These are phyloP conservation scores for Platysteira castanea DNA, from an alignment of 2,113 vertebrate species.

Conservation along the genomic window DNA sequence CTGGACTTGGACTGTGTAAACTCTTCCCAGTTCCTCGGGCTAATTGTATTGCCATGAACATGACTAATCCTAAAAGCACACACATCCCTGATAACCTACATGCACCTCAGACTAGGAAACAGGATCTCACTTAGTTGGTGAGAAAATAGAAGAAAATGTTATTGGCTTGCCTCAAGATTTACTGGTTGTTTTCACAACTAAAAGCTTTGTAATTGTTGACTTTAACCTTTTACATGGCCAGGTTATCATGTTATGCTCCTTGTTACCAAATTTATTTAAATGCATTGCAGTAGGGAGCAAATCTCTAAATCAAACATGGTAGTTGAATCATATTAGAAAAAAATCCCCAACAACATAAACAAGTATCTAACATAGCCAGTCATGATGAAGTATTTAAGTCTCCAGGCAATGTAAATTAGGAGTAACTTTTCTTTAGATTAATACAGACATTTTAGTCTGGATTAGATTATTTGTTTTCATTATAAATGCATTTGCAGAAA, in stretches of 20 bases:
- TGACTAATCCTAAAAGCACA: slow-evolving; percentile 52
- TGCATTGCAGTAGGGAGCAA: background rate
- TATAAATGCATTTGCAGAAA: background rate
- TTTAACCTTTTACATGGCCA: slow-evolving; percentile 50
- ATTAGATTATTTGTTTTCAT: background rate
- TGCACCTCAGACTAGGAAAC: slow-evolving; percentile 48
- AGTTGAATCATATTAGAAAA: slow-evolving; percentile 15
- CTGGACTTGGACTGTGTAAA: background rate
- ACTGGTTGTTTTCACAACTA: slow-evolving; percentile 75
- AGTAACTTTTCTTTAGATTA: background rate
- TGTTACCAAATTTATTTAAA: slow-evolving; percentile 6
- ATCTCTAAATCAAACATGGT: slow-evolving; percentile 33
- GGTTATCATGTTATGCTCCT: background rate
- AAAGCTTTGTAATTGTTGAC: slow-evolving; percentile 75
- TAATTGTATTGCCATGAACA: slow-evolving; percentile 16
- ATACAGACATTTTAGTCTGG: background rate
- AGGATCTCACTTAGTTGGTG: slow-evolving; percentile 74
- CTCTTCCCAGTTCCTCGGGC: background rate
- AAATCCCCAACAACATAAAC: background rate
- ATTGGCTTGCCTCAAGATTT: slow-evolving; percentile 64
- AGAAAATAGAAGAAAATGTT: slow-evolving; percentile 72
- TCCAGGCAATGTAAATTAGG: background rate
- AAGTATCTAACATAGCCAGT: background rate
- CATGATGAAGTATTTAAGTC: background rate
- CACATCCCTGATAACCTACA: slow-evolving; percentile 21